Base-by-base conservation (phyloP, 2,113 vertebrate species). In the Pomatostomus ruficeps region DNA sequence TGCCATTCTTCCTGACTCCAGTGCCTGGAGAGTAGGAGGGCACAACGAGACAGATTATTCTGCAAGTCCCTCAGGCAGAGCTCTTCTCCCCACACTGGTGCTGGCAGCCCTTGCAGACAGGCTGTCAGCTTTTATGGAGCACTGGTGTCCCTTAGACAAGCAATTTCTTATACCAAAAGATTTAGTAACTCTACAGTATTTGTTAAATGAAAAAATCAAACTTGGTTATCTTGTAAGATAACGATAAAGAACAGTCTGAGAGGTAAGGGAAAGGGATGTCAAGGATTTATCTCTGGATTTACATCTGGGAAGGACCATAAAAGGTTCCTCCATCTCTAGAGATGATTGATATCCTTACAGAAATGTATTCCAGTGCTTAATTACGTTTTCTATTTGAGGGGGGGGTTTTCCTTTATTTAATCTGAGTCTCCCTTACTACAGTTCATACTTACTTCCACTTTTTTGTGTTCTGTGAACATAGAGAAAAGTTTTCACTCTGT, bases 121-220 rank as follows among this genome's bases (percentile, higher is more conserved):
- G 67, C 79, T 88, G 71, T 70, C 91, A 76, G 54, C 40, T 74
- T 86, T 72, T 55, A 85, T 72, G 75, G 75, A 95, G 84, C 79
- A 49, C 71, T 72, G 45, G 46, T 90, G 75, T 72, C 67, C 91
- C 72, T 76, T 38, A 73, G 89, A 83, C 54, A 92, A 92, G 79
- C 63, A 72, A 45, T 80, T 96, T 40, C 86, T 95, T 95, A 77
- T 33, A 83, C 75, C 51, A 74, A 62, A 95, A 92, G 86, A 88
- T 88, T 95, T 92, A 76, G 67, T 89, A 91, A 93, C 54, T 28
- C 45, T 62, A 52, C 38, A 54, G 42, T 49, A 66, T 92, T 91
- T 76, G 83, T 83, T 92, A 91, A 95, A 91, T 83, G 49, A 86
- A 92, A 88, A 92, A 88, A 90, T 92, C 83, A 89, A 73, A 93